These are phyloP conservation scores for Hippocampus kuda DNA, from an alignment of 2,797 vertebrate species.

Conservation along the genomic window DNA sequence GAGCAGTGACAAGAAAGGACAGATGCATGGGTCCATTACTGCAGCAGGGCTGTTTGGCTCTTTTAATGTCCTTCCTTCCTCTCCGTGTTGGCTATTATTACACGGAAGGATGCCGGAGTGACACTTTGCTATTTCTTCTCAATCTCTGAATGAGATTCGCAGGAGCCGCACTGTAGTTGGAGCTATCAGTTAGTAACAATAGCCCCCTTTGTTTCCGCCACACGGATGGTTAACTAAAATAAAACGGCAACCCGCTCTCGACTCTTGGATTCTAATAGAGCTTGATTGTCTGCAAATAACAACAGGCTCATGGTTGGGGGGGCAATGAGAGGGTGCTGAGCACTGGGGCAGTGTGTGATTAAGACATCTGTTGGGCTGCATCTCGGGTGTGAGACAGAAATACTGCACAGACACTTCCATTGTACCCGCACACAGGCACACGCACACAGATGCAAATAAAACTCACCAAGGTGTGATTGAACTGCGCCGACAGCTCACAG, in stretches of 20 bases:
- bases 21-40: conserved; percentile 28
- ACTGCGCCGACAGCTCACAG: not conserved
- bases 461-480: not conserved
- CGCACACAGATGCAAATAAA: not conserved
- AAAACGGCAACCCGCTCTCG: not conserved
- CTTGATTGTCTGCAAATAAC: conserved; percentile 33
- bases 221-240: conserved; percentile 24
- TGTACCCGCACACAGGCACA: not conserved
- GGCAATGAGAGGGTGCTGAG: conserved; percentile 10
- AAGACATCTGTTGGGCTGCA: conserved; percentile 50
- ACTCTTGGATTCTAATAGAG: not conserved
- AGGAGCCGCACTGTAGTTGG: conserved; percentile 24
- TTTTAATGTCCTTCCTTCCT: conserved; percentile 52
- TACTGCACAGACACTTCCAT: not conserved
- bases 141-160: conserved; percentile 14
- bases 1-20: conserved; percentile 16
- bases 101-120: conserved; percentile 21
- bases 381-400: conserved; percentile 16
- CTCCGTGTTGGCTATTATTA: conserved; percentile 43
- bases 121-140: conserved; percentile 33
- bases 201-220: conserved; percentile 26
- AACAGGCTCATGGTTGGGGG: conserved; percentile 7
- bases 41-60: conserved; percentile 39
- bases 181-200: conserved; percentile 18
- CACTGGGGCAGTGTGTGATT: conserved; percentile 41